Conservation (phyloP, 2,888 invertebrate species). For the Pyrrhia umbra region DNA sequence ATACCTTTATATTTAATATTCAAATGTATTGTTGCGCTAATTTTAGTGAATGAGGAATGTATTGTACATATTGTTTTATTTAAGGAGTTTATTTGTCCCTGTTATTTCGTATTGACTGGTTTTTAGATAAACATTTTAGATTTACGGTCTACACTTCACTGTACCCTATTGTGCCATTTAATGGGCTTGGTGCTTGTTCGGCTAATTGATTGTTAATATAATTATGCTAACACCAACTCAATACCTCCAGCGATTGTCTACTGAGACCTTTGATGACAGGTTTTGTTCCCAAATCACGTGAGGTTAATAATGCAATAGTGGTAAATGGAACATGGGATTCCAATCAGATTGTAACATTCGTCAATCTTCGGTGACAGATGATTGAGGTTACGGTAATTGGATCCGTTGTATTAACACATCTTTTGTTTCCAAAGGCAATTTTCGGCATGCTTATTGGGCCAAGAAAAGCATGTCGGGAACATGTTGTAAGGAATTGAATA, state of each 20-base stretch:
- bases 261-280: slow-evolving; percentile 40
- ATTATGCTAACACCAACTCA: slow-evolving; percentile 42
- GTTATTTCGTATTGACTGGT: not conserved
- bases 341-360: slow-evolving; percentile 36
- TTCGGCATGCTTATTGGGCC: too few species aligned
- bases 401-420: not conserved
- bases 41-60: slow-evolving; percentile 2
- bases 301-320: slow-evolving; percentile 45
- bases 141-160: slow-evolving; percentile 9
- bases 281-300: slow-evolving; percentile 52
- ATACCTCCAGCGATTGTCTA: slow-evolving; percentile 43
- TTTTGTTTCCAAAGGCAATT: too few species aligned
- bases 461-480: too few species aligned
- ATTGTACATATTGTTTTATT: not conserved
- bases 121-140: slow-evolving; percentile 9
- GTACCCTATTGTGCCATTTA: slow-evolving; percentile 25
- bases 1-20: slow-evolving; percentile 22
- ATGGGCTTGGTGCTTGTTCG: slow-evolving; percentile 36
- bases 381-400: slow-evolving; percentile 28
- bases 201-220: slow-evolving; percentile 58
- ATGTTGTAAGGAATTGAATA: too few species aligned
- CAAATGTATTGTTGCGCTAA: slow-evolving; percentile 17
- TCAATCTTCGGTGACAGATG: slow-evolving; percentile 26
- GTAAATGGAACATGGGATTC: slow-evolving; percentile 35
- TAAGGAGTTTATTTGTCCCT: too few species aligned